These are phyloP conservation scores for Apotomis turbidana DNA, from an alignment of 2,888 invertebrate genomes.

Conservation along the genomic window DNA sequence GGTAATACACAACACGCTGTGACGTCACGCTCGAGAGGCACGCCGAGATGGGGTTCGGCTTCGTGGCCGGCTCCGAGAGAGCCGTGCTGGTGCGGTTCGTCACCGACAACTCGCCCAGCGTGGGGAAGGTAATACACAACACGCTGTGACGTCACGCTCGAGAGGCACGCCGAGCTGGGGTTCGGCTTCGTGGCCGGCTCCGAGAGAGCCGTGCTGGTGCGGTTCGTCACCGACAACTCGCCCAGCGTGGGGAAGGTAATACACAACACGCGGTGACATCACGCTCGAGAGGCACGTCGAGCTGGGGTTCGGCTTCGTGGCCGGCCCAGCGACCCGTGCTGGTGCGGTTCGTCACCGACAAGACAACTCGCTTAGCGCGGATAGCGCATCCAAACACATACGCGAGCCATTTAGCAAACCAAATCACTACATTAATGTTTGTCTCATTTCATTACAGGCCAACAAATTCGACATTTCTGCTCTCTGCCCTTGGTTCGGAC, in stretches of 20 bases:
- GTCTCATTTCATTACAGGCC: too few relatives aligned
- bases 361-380: slow-evolving; percentile 95
- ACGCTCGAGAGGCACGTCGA: slow-evolving; percentile 88
- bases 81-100: slow-evolving; percentile 96
- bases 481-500: too few relatives aligned
- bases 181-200: slow-evolving; percentile 91
- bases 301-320: slow-evolving; percentile 96
- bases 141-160: slow-evolving; percentile 86
- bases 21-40: slow-evolving; percentile 89
- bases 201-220: slow-evolving; percentile 92
- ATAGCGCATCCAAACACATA: too few relatives aligned
- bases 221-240: slow-evolving; percentile 94
- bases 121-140: slow-evolving; percentile 85
- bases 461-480: too few relatives aligned
- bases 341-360: slow-evolving; percentile 90
- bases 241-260: slow-evolving; percentile 93
- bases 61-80: slow-evolving; percentile 97
- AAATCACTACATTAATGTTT: too few relatives aligned
- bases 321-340: slow-evolving; percentile 91
- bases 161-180: slow-evolving; percentile 89
- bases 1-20: slow-evolving; percentile 71
- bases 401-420: too few relatives aligned
- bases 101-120: slow-evolving; percentile 95
- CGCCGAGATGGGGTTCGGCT: slow-evolving; percentile 94
- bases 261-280: slow-evolving; percentile 80